A percentile compares a stretch with the other conserved stretches of the same genome.
phyloP scores from a whole-genome alignment of 2,888 invertebrate genomes.

The Drosophila subsilvestris region DNA sequence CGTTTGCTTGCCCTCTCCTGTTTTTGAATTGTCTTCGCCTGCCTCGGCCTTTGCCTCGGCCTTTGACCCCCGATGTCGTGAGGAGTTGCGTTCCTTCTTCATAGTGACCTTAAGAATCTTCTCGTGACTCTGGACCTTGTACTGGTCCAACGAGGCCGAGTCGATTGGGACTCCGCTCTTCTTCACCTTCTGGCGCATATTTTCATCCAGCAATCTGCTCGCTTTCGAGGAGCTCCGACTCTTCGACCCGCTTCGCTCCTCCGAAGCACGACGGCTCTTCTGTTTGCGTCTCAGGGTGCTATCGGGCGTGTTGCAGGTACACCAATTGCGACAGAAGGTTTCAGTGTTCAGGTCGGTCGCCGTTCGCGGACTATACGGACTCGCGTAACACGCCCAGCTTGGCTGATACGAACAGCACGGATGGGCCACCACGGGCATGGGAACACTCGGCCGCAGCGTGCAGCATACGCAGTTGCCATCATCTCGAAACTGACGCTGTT shows the following conservation, averaged over 20 bases:
- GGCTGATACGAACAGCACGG: neutral
- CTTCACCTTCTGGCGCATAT: neutral
- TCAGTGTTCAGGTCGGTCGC: constrained; percentile 48
- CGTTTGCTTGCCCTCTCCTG: neutral
- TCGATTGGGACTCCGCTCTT: neutral
- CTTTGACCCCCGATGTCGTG: neutral
- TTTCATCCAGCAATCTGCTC: neutral
- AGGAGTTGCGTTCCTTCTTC: neutral
- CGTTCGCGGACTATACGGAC: neutral
- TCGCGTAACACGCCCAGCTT: neutral
- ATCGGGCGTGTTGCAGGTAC: neutral
- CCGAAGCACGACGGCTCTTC: neutral
- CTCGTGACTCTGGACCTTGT: constrained; percentile 26
- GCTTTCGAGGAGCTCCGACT: neutral
- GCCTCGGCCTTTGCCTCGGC: too few relatives aligned
- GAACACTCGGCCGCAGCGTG: neutral
- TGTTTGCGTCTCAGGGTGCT: neutral
- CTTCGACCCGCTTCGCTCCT: neutral
- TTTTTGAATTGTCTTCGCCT: constrained; percentile 7
- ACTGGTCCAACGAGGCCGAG: neutral
- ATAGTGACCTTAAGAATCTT: constrained; percentile 31
- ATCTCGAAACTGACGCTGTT: neutral
- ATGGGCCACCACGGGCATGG: neutral
- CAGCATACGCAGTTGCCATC: neutral
- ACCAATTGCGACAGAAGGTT: constrained; percentile 2